Evolutionary conservation across 2,888 invertebrate genomes (phyloP), one percentile per base, ranked within the genome.

Genomic region (Brachypterus glaber): DNA sequence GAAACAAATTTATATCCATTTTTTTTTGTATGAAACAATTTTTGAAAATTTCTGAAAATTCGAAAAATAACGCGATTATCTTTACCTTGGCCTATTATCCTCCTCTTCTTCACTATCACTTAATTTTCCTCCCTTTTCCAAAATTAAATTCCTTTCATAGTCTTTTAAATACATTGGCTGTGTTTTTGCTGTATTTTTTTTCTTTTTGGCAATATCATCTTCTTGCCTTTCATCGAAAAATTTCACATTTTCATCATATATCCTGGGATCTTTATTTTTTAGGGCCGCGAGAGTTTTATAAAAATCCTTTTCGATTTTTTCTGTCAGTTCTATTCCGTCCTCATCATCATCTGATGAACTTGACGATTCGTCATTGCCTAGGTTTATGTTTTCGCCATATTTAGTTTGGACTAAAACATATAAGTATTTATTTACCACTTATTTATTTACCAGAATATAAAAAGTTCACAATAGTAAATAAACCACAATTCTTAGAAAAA

Each of bases 181-280:
- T 2, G 71, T 63, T 47, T 70, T 70, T 31, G 66, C 62, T 44
- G 62, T 47, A 50, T 70, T 69, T 12, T 38, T 38, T n/a, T 46
- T 45, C 37, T 37, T 49, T 30, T 40, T 35, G 15, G 37, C 35
- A 9, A 25, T 30, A 14, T 34, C 37, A 3, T 27, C 38, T 5
- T 30, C 33, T 8, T 37, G 18, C 2, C 26, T 40, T 17, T 51
- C 51, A 30, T 55, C 49, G 65, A 89, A 92, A 57, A 87, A 89
- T 35, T 71, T 72, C 17, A 74, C 73, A 36, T 74, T 71, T 26
- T 80, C 73, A 57, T 93, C 79, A 63, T 96, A 96, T 45, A 95
- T 92, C 49, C 75, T 73, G 0, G 93, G 89, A 68, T 95, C 88
- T 58, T 86, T 88, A 30, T 77, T 84, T 61, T 93, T 95, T 30